Evolutionary conservation across 2,797 vertebrate species (phyloP), one percentile per base, ranked within the genome.

Genomic region (Triplophysa yarkandensis): DNA sequence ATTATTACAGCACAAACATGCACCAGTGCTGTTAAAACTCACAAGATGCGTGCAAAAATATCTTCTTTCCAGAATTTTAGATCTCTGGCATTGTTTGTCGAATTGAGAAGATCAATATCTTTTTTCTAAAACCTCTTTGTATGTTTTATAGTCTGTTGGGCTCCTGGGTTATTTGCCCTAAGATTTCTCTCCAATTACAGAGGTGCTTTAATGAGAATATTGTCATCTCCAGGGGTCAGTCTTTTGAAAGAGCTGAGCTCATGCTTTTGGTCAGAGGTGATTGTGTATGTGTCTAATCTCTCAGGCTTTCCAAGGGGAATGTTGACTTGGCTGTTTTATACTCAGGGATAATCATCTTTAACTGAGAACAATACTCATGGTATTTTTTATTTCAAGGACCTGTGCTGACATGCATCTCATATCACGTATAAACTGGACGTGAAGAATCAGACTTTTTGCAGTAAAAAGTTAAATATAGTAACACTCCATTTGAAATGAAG

Each of bases 251-350:
- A 85, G 91, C 90, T 91, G 90, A 92, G 85, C 72, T 63, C 83
- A 87, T 86, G 82, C 80, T 92, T 91, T 85, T 80, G 85, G 79
- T 52, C 41, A 10, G 41, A 77, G 7, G 44, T 68, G 77, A 85
- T 86, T 82, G 48, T 81, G 89, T 83, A 82, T 82, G 43, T 81
- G 89, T 84, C 89, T 83, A 86, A 88, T 86, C 88, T 86, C 85
- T 87, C 83, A 90, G 85, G 86, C 83, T 86, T 88, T 90, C 81
- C 84, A 84, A 87, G 66, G 83, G 83, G 86, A 86, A 62, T 83
- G 87, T 88, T 85, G 89, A 90, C 88, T 84, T 81, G 77, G 85
- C 89, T 87, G 68, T 89, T 90, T 89, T 87, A 67, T 58, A 82
- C 66, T 84, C 71, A 62, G 79, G 83, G 77, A 87, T 83, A 81